Conservation (phyloP, 1,140 invertebrate genomes). For the Drosophila seguyi region DNA sequence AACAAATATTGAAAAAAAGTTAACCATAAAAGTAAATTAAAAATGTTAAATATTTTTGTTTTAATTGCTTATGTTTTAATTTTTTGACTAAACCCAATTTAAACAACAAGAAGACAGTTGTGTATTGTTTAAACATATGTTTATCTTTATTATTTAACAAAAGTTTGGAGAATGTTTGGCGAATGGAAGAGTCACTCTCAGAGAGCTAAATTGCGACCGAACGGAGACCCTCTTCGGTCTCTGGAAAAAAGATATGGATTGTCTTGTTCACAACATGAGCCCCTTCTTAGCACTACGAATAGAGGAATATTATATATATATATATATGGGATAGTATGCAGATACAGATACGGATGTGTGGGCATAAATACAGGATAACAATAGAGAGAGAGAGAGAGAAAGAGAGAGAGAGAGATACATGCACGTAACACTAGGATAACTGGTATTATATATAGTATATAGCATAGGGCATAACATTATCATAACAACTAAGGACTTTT, state of each 20-base stretch:
- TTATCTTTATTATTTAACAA: slow-evolving; percentile 29
- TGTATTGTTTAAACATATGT: slow-evolving; percentile 6
- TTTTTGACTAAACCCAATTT: too few relatives aligned
- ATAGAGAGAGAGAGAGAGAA: slow-evolving; percentile 12
- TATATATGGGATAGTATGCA: slow-evolving; percentile 17
- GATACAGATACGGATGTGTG: slow-evolving; percentile 1
- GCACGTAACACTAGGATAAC: slow-evolving; percentile 45
- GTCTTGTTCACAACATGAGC: slow-evolving; percentile 54
- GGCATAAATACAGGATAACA: slow-evolving; percentile 52
- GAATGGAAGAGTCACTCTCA: slow-evolving; percentile 6
- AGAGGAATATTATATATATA: slow-evolving; percentile 14
- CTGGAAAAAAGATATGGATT: slow-evolving; percentile 4
- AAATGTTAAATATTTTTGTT: too few relatives aligned
- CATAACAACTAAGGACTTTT: slow-evolving; percentile 42
- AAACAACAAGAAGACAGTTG: too few relatives aligned
- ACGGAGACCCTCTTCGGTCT: not conserved
- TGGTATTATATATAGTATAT: slow-evolving; percentile 1
- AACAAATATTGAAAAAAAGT: too few relatives aligned
- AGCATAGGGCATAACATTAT: slow-evolving; percentile 15
- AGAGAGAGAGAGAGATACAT: slow-evolving; percentile 19
- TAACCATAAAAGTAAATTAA: too few relatives aligned
- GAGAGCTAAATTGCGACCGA: slow-evolving; percentile 2
- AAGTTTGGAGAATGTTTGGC: slow-evolving; percentile 2
- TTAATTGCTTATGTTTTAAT: too few relatives aligned
- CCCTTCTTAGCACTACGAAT: slow-evolving; percentile 42